Evolutionary conservation across 1,140 invertebrate species (phyloP).

Genomic region (Dendrolimus punctatus): DNA sequence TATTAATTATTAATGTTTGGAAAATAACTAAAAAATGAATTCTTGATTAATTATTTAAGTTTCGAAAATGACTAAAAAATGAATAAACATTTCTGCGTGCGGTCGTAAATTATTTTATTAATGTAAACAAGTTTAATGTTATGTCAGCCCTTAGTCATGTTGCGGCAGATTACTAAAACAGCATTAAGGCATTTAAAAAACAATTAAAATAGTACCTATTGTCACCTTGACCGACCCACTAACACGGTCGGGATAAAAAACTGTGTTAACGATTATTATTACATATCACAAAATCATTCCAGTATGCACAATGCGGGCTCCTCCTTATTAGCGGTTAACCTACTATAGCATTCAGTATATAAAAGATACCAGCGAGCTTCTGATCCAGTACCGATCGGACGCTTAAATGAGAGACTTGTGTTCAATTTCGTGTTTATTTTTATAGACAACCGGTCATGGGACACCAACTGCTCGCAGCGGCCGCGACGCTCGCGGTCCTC

Average conservation of each 20-base stretch:
- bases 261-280: constrained; percentile 62
- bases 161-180: constrained; percentile 12
- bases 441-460: constrained; percentile 56
- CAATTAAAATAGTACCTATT: constrained; percentile 30
- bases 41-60: too few species aligned
- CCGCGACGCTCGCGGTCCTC: constrained; percentile 27
- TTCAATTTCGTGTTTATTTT: constrained; percentile 35
- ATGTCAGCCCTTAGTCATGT: constrained; percentile 20
- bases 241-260: constrained; percentile 49
- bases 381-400: constrained; percentile 41
- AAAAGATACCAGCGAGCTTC: constrained; percentile 44
- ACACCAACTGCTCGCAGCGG: constrained; percentile 33
- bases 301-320: constrained; percentile 41
- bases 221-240: constrained; percentile 51
- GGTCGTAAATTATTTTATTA: too few species aligned
- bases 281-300: constrained; percentile 47
- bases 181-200: constrained; percentile 24
- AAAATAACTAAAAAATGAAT: too few species aligned
- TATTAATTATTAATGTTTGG: too few species aligned
- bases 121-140: too few species aligned
- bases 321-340: constrained; percentile 57
- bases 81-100: too few species aligned
- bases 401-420: constrained; percentile 39
- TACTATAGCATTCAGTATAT: constrained; percentile 54
- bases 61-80: too few species aligned